Conservation (phyloP, 2,888 invertebrate genomes). For the Papilio demoleus region DNA sequence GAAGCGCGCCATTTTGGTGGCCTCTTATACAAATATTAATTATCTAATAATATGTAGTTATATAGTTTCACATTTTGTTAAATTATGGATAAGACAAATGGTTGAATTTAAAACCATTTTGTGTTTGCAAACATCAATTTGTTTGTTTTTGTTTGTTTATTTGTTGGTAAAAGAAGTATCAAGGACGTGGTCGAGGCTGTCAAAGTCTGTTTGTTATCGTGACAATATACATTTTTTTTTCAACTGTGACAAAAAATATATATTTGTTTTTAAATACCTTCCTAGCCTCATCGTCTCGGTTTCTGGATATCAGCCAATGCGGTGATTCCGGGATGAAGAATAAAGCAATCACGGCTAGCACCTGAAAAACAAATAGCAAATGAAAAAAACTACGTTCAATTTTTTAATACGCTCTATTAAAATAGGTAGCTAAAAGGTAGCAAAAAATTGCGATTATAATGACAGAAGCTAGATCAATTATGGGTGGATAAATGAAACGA, state of each 20-base stretch:
- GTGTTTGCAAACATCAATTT: not conserved
- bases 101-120: not conserved
- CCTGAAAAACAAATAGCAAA: conserved; percentile 52
- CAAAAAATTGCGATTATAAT: no score
- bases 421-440: no score
- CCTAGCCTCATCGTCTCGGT: conserved; percentile 86
- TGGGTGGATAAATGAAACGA: no score
- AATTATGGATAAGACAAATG: no score
- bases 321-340: conserved; percentile 92
- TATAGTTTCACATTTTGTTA: no score
- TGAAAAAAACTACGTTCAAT: no score
- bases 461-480: no score
- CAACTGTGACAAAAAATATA: not conserved
- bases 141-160: not conserved
- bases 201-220: not conserved
- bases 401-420: no score
- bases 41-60: no score
- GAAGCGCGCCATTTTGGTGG: no score
- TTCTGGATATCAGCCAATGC: conserved; percentile 89
- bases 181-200: not conserved
- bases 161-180: not conserved
- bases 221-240: not conserved
- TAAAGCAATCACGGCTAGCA: conserved; percentile 85
- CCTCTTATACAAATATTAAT: no score
- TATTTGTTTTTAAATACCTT: conserved; percentile 62